These are phyloP conservation scores for Heliconius ismenius DNA, from an alignment of 2,888 invertebrate genomes.

Conservation along the genomic window DNA sequence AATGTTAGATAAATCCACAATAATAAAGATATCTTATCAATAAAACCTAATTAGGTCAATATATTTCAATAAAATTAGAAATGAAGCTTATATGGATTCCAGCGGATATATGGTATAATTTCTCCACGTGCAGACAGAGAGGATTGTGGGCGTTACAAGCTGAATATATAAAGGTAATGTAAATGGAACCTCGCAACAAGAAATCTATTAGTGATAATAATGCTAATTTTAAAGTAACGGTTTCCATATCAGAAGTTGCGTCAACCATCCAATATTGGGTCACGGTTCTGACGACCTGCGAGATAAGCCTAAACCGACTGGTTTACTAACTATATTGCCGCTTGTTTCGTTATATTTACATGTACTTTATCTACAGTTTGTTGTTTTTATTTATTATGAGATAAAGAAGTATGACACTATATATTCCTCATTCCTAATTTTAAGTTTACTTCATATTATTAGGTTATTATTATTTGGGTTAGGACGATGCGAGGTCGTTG, in stretches of 20 bases:
- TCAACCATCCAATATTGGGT: conserved; percentile 35
- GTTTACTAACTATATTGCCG: neutral
- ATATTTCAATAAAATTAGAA: conserved; percentile 13
- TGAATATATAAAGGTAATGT: conserved; percentile 15
- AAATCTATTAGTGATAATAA: conserved; percentile 38
- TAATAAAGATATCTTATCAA: conserved; percentile 17
- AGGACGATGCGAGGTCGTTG: neutral
- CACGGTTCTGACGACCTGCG: conserved; percentile 31
- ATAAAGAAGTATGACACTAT: neutral
- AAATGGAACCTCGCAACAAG: conserved; percentile 24
- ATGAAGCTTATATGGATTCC: neutral
- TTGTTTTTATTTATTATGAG: neutral
- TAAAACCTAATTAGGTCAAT: conserved; percentile 3
- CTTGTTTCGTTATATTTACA: neutral
- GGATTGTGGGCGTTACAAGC: neutral
- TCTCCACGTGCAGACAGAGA: neutral
- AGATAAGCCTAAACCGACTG: conserved; percentile 28
- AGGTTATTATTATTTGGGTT: neutral
- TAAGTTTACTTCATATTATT: neutral
- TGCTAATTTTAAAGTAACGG: conserved; percentile 41
- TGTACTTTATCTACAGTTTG: neutral
- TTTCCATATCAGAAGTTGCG: conserved; percentile 37
- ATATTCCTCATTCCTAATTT: neutral
- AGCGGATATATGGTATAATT: neutral
- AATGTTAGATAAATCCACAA: neutral